Base-by-base conservation (phyloP, 2,113 vertebrate species). In the Nymphicus hollandicus region DNA sequence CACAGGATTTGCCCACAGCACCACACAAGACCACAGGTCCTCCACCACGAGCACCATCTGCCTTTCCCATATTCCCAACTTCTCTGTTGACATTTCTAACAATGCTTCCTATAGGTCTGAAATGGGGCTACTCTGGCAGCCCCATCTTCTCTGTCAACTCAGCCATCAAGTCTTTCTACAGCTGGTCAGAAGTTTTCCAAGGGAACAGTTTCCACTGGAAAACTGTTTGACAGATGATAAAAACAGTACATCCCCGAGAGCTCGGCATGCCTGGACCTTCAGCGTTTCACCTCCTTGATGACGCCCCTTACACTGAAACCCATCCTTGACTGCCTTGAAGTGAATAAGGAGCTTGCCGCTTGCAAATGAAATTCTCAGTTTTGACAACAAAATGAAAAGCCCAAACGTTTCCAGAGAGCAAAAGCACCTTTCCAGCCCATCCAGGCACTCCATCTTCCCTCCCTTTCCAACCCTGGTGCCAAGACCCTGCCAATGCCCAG, bases 71-170 rank as follows among this genome's bases (percentile, higher is more conserved):
- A 37, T 37, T n/a, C 63, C 52, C 82, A 23, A 0, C 2, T 1
- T 18, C 85, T 46, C 79, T 18, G 25, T 3, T 55, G 61, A n/a
- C 37, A 10, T 49, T 61, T 64, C 81, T 13, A 50, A 43, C 18
- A 37, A 9, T 1, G 0, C 31, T 66, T 69, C 72, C 66, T 33
- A 20, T 0, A 3, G 16, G 8, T 9, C 10, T 46, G 61, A 61
- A 66, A 33, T 6, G 0, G 2, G 41, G 50, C 11, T 18, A 29
- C 78, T 82, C 85, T 49, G 37, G 44, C 78, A 95, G 85, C 50
- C 29, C 71, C 74, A 50, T 8, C 91, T 22, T 33, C 61, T 13
- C 9, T 17, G 56, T 13, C 86, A 71, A 4, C 47, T 70, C 58
- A 49, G 83, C 44, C 89, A 33, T 19, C 80, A 22, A 61, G n/a